These are phyloP conservation scores for Heteractis magnifica DNA, from an alignment of 92 coral and sea anemone species.

Conservation along the genomic window DNA sequence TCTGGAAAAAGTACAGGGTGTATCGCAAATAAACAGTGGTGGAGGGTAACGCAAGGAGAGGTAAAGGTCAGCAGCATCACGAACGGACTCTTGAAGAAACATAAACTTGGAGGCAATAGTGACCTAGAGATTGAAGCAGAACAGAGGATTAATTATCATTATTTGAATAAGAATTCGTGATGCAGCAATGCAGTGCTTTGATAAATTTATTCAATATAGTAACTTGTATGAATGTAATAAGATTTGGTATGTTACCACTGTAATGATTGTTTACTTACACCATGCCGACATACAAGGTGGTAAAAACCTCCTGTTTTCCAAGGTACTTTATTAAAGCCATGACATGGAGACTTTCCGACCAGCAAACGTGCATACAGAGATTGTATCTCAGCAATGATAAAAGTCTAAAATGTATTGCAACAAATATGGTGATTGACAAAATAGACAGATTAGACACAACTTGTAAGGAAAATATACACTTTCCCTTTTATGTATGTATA, in stretches of 20 bases:
- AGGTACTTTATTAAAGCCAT: neutral
- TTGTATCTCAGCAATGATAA: neutral
- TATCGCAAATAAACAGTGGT: constrained; percentile 32
- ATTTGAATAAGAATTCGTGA: too few relatives aligned
- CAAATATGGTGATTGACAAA: too few relatives aligned
- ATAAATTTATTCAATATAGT: neutral
- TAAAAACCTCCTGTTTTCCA: neutral
- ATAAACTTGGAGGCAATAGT: constrained; percentile 49
- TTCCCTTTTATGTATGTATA: too few relatives aligned
- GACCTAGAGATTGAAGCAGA: constrained; percentile 10
- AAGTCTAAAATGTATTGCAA: neutral
- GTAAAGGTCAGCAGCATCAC: constrained; percentile 57
- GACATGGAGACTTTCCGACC: neutral
- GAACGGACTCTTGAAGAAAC: constrained; percentile 41
- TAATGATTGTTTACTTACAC: neutral
- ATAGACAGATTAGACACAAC: too few relatives aligned
- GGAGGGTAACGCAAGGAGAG: constrained; percentile 56
- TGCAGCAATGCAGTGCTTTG: neutral
- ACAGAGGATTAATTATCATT: too few relatives aligned
- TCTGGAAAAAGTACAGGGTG: constrained; percentile 52
- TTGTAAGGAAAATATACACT: too few relatives aligned
- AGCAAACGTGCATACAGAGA: neutral
- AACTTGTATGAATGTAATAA: too few relatives aligned
- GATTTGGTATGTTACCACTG: too few relatives aligned
- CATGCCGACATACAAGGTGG: neutral